Conservation (phyloP, 2,797 vertebrate species). For the Delichon dasypus region DNA sequence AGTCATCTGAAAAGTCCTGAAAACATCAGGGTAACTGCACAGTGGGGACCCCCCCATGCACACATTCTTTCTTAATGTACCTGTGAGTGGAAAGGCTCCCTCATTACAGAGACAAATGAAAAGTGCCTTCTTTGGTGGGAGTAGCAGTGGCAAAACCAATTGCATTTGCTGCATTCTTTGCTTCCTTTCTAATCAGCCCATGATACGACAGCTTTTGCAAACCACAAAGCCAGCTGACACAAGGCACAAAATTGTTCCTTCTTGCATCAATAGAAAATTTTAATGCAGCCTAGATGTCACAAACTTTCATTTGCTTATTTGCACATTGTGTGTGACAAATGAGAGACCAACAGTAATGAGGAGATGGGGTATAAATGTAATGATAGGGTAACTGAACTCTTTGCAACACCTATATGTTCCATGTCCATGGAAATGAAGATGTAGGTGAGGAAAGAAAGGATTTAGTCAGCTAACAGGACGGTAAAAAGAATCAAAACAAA, state of each 20-base stretch:
- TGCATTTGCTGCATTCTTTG: background rate
- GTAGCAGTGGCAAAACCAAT: background rate
- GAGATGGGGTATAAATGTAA: background rate
- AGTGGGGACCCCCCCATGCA: background rate
- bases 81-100: background rate
- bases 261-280: background rate
- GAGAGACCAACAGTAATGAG: background rate
- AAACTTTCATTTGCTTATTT: background rate
- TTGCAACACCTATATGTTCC: background rate
- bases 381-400: background rate
- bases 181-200: background rate
- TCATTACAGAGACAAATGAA: slow-evolving; percentile 7
- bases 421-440: background rate
- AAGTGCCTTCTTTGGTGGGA: background rate
- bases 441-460: background rate
- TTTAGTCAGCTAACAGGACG: background rate
- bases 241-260: background rate
- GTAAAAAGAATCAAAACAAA: background rate
- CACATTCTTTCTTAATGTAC: slow-evolving; percentile 15
- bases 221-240: background rate
- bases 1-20: slow-evolving; percentile 2
- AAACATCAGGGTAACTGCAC: background rate
- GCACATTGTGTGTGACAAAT: background rate
- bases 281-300: background rate
- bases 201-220: background rate